phyloP scores from a whole-genome alignment of 2,113 vertebrate species.

The Chamaetylas fuelleborni region DNA sequence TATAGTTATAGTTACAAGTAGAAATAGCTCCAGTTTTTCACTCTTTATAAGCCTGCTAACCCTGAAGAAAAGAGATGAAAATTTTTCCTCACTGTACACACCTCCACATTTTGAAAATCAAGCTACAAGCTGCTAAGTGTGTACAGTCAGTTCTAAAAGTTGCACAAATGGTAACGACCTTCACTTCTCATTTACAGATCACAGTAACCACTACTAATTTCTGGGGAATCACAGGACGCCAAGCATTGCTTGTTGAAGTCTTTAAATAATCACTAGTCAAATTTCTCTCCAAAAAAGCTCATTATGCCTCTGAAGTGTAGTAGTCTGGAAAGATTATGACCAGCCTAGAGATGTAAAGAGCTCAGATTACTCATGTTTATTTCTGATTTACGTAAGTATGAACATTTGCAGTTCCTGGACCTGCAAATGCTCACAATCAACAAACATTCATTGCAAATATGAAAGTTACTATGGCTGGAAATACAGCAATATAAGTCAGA shows the following conservation, averaged over 20 bases:
- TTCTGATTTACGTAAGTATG: background rate
- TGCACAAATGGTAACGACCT: background rate
- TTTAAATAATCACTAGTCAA: constrained; percentile 7
- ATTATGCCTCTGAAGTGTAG: background rate
- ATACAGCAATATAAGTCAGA: background rate
- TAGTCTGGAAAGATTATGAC: background rate
- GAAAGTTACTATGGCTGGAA: background rate
- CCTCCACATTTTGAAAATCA: constrained; percentile 27
- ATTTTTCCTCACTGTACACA: background rate
- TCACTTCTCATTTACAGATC: background rate
- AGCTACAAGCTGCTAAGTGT: background rate
- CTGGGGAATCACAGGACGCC: background rate
- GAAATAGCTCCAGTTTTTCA: background rate
- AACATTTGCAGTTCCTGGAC: background rate
- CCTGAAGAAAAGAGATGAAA: background rate
- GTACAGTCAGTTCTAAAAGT: background rate
- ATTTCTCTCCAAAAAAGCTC: background rate
- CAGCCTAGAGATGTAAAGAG: background rate
- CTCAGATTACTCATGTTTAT: background rate
- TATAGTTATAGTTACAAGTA: background rate
- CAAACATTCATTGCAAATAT: background rate
- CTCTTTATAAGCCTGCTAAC: background rate
- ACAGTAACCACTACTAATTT: background rate
- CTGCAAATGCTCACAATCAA: background rate
- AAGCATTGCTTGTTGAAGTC: background rate